These are phyloP conservation scores for Sciurus carolinensis DNA, from an alignment of 2,797 vertebrate species.

Conservation along the genomic window DNA sequence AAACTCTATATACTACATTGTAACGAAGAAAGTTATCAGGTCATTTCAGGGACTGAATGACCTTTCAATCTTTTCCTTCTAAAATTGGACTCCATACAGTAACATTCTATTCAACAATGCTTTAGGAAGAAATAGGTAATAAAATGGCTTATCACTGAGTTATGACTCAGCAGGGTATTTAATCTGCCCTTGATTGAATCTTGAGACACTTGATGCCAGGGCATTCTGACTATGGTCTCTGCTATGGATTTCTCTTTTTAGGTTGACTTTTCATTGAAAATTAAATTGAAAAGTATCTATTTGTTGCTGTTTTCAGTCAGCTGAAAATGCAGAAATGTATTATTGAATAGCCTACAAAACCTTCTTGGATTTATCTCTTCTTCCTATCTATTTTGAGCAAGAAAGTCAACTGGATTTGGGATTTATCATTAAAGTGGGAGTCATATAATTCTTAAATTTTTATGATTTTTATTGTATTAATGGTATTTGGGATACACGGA, in stretches of 20 bases:
- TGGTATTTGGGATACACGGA: constrained; percentile 23
- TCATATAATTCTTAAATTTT: background rate
- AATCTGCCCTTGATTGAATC: constrained; percentile 80
- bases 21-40: constrained; percentile 68
- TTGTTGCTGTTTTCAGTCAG: constrained; percentile 49
- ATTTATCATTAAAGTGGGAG: background rate
- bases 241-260: constrained; percentile 68
- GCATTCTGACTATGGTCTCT: constrained; percentile 75
- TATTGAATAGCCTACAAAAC: background rate
- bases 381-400: constrained; percentile 33
- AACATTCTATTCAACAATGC: constrained; percentile 71
- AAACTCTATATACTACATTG: constrained; percentile 62
- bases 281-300: constrained; percentile 77
- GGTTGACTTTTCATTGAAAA: constrained; percentile 78
- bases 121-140: constrained; percentile 75
- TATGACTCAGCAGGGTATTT: constrained; percentile 77
- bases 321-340: constrained; percentile 43
- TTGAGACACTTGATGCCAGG: constrained; percentile 74
- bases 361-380: constrained; percentile 12
- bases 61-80: constrained; percentile 81
- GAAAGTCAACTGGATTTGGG: background rate
- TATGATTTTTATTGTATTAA: background rate
- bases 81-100: constrained; percentile 73
- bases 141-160: constrained; percentile 72
- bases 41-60: constrained; percentile 79